A percentile compares a stretch with the other conserved stretches of the same genome.
phyloP scores from a whole-genome alignment of 64 coral and sea anemone genomes.

The Dendronephthya gigantea region DNA sequence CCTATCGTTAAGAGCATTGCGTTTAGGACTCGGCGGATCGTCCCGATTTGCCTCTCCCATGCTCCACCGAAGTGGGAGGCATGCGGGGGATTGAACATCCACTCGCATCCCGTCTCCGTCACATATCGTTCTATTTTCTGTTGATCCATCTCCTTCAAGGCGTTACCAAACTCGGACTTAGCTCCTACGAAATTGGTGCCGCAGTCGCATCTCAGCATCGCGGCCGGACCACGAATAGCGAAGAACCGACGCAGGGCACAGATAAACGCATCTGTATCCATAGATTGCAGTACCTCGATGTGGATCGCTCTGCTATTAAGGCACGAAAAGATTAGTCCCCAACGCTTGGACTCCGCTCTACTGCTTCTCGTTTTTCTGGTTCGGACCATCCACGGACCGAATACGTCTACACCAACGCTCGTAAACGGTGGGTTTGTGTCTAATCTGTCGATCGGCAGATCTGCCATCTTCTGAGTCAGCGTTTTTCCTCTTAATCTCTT shows the following conservation, averaged over 20 bases:
- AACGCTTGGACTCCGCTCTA: not conserved
- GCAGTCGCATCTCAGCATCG: not conserved
- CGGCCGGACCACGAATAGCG: not conserved
- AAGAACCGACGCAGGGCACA: not conserved
- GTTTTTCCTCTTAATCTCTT: not conserved
- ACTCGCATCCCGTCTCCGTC: constrained; percentile 4
- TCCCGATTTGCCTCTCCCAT: constrained; percentile 16
- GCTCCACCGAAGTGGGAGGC: not conserved
- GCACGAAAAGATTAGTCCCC: not conserved
- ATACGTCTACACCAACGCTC: not conserved
- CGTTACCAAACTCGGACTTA: not conserved
- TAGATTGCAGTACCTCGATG: not conserved
- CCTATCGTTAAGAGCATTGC: not conserved
- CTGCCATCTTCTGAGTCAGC: not conserved
- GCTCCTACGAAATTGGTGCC: not conserved
- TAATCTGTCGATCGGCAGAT: not conserved
- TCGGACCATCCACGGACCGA: not conserved
- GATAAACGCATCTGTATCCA: not conserved
- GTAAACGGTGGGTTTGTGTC: not conserved
- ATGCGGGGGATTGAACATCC: constrained; percentile 14
- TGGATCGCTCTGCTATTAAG: not conserved
- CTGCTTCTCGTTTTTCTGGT: not conserved
- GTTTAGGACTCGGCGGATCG: not conserved
- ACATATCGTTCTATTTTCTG: not conserved
- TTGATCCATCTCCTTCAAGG: not conserved